phyloP scores from a whole-genome alignment of 2,113 vertebrate species.

The Pseudopodoces humilis region DNA sequence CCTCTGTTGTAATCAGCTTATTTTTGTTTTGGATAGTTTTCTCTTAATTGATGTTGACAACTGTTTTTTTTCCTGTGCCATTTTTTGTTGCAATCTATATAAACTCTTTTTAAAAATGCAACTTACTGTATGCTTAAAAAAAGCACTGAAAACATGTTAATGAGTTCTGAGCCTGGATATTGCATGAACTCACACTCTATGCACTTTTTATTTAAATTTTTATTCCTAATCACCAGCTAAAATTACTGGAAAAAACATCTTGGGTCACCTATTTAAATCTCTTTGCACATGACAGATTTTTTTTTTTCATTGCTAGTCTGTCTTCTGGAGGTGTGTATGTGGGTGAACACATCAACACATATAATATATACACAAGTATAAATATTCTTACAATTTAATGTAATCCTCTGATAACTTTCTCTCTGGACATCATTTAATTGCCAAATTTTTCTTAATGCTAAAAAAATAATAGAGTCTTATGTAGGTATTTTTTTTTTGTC shows the following conservation, averaged over 20 bases:
- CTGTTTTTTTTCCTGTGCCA: neutral
- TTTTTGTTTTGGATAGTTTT: constrained; percentile 12
- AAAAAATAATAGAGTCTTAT: neutral
- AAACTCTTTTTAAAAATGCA: constrained; percentile 25
- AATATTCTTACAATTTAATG: neutral
- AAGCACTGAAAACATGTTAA: neutral
- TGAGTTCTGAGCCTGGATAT: constrained; percentile 7
- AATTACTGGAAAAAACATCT: neutral
- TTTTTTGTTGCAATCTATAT: neutral
- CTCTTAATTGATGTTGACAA: neutral
- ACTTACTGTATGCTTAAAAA: neutral
- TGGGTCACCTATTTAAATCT: neutral
- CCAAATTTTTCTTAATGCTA: neutral
- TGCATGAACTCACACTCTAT: neutral
- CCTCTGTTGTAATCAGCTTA: neutral
- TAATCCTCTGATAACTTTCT: neutral
- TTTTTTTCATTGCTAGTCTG: neutral
- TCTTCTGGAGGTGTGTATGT: neutral
- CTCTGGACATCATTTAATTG: neutral
- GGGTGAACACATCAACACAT: neutral
- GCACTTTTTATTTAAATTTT: neutral
- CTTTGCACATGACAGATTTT: neutral
- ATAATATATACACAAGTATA: neutral
- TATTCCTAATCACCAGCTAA: neutral
- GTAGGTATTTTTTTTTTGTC: neutral